Conservation (phyloP, 2,113 vertebrate species). For the Platichthys flesus region DNA sequence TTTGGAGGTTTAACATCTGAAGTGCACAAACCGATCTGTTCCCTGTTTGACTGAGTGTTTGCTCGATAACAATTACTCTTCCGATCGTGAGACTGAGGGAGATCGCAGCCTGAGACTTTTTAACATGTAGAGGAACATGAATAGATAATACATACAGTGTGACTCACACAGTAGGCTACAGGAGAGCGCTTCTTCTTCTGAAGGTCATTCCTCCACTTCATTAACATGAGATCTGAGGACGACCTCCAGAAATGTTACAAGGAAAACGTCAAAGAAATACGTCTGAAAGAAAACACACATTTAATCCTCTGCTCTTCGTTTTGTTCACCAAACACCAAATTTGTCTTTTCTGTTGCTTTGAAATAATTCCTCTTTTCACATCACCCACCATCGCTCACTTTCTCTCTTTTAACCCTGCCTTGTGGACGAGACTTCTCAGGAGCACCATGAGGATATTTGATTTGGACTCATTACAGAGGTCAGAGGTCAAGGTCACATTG, state of each 20-base stretch:
- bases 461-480: background rate
- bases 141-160: background rate
- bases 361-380: no score
- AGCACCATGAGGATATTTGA: no score
- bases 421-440: no score
- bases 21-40: background rate
- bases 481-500: background rate
- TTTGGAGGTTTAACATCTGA: background rate
- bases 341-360: no score
- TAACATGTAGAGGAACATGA: background rate
- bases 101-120: background rate
- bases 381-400: no score
- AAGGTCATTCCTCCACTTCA: background rate
- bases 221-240: background rate
- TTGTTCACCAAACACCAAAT: no score
- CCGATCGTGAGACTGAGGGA: constrained; percentile 10
- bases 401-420: no score
- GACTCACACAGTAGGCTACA: background rate
- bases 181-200: background rate
- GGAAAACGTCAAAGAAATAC: no score
- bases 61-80: constrained; percentile 7
- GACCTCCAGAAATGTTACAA: background rate
- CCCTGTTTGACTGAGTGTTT: constrained; percentile 2
- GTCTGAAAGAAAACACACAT: no score
- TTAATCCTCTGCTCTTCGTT: no score